Conservation (phyloP, 2,797 vertebrate species). For the Tinamus major region DNA sequence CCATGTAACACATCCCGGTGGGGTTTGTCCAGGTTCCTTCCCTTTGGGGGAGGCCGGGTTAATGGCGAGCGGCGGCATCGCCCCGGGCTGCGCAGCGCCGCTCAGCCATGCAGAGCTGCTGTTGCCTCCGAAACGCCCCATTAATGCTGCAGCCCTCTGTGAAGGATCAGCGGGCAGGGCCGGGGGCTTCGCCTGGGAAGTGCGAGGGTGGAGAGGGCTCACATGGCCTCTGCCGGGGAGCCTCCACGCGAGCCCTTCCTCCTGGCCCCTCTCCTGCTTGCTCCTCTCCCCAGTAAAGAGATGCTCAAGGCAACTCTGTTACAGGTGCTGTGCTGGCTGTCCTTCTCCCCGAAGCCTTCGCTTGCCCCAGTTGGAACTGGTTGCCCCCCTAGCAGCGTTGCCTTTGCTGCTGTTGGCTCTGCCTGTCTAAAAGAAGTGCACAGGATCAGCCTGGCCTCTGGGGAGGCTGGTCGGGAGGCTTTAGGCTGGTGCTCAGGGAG, state of each 20-base stretch:
- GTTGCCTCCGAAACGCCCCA: constrained; percentile 79
- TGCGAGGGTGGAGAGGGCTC: neutral
- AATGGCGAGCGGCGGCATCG: constrained; percentile 73
- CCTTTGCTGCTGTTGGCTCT: neutral
- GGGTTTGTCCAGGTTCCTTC: constrained; percentile 62
- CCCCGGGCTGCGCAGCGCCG: constrained; percentile 73
- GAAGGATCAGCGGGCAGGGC: constrained; percentile 48
- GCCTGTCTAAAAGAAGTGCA: neutral
- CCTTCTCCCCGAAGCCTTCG: neutral
- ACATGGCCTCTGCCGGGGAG: neutral
- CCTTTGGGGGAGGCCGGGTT: constrained; percentile 63
- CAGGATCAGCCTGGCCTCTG: too few relatives aligned
- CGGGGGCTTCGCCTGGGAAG: constrained; percentile 5
- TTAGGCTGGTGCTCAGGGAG: neutral
- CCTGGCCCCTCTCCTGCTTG: neutral
- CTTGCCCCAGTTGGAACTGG: neutral
- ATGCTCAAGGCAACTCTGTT: neutral
- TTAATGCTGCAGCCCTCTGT: constrained; percentile 72
- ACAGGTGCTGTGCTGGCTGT: neutral
- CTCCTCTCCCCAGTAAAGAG: neutral
- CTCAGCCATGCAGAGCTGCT: constrained; percentile 79
- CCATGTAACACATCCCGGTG: constrained; percentile 75
- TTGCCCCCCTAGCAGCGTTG: neutral
- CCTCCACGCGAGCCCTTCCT: neutral
- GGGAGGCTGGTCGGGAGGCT: neutral